These are phyloP conservation scores for Arenicola marina DNA, from an alignment of 2,888 invertebrate genomes.

Conservation along the genomic window DNA sequence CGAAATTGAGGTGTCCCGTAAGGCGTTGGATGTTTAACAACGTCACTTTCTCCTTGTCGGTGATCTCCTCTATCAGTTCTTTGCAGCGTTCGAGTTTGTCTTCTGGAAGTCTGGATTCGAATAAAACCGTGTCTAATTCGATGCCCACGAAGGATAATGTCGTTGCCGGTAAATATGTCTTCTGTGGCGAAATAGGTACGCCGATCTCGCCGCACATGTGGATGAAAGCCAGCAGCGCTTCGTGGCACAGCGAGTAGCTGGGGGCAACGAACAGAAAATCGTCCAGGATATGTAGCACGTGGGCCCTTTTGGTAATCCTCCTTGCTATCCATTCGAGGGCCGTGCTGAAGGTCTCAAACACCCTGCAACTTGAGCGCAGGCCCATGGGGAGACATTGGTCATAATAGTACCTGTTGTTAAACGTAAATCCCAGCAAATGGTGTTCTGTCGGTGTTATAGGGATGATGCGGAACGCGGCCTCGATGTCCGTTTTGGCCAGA, in stretches of 20 bases:
- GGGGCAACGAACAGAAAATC: background rate
- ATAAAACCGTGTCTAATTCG: background rate
- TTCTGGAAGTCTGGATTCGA: background rate
- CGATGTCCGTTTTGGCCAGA: slow-evolving; percentile 3
- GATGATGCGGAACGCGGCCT: slow-evolving; percentile 2
- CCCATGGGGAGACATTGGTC: slow-evolving; percentile 2
- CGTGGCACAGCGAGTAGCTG: background rate
- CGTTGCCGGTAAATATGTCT: background rate
- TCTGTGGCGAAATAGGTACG: background rate
- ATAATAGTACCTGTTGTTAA: background rate
- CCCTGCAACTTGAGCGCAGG: background rate
- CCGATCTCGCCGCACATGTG: background rate
- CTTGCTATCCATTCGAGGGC: background rate
- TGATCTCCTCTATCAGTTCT: too few species aligned
- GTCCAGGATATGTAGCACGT: background rate
- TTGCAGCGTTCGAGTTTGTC: too few species aligned
- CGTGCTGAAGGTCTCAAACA: background rate
- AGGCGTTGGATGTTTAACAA: too few species aligned
- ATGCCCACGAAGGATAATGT: background rate
- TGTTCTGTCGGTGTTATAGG: background rate
- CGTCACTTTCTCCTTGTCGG: too few species aligned
- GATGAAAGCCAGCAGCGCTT: background rate
- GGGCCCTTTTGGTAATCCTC: background rate
- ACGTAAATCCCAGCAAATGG: slow-evolving; percentile 1
- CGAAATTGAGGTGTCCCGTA: too few species aligned